Evolutionary conservation across 2,888 invertebrate genomes (phyloP), one percentile per base, ranked within the genome.

Genomic region (Lagria hirta): DNA sequence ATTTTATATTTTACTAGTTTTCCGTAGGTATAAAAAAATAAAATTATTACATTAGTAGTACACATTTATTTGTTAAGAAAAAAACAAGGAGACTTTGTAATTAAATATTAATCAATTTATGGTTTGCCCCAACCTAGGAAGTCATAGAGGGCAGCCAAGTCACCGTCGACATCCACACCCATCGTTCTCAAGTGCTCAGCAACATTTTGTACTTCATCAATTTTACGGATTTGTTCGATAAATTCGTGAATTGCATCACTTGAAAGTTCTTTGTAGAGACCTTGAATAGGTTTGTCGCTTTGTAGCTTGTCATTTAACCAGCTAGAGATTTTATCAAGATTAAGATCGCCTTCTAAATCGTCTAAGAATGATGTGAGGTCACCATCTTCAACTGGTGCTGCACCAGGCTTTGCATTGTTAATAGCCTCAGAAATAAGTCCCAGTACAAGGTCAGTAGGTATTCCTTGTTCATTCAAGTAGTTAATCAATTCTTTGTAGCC

Each of bases 201-300:
- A 17, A 61, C 21, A 11, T 48, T 29, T 28, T 44, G 32, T n/a
- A 60, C 55, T 51, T 62, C 60, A 3, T 48, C 40, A 13, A 55
- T 22, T 7, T 36, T 40, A 16, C 57, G 51, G 11, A 61, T 43
- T 34, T 58, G 51, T 16, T 61, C 58, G n/a, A 61, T 50, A 20
- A 62, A 32, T 11, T 43, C 43, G n/a, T 52, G 46, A 12, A 53
- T 48, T 17, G 60, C 52, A 11, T 54, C 47, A 17, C 55, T 51
- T 15, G 58, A 52, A 17, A 63, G 43, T 20, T 48, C 49, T 8
- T 35, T 47, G 26, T 54, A 58, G 17, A 64, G 49, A 13, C 45
- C 54, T 42, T 55, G 45, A 40, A 64, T 58, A 18, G 52, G 58
- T 1, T 41, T 43, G 24, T 54, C 58, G 34, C 53, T 54, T 24